Evolutionary conservation across 2,888 invertebrate genomes (phyloP), one percentile per base, ranked within the genome.

Genomic region (Acronicta leporina): DNA sequence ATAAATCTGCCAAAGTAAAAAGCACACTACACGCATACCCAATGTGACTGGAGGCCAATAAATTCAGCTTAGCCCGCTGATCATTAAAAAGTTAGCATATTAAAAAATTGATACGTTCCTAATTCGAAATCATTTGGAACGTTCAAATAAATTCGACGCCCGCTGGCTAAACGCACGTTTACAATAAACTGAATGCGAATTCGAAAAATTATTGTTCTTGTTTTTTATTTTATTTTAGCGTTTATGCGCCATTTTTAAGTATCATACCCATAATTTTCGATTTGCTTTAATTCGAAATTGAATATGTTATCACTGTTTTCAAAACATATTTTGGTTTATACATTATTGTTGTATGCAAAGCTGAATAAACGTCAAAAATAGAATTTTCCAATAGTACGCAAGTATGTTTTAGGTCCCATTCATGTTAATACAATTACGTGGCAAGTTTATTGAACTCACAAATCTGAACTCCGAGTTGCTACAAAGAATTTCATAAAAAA

Each of bases 101-200:
- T 55, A 75, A 76, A 81, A 88, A 87, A 88, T 82, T 87, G 83
- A 88, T 89, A 86, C 83, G 87, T 89, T 83, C 83, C 77, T 85
- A 87, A 86, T 86, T 85, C 77, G 80, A 85, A 88, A 87, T 83
- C 83, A 80, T 82, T 87, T 87, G 82, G 68, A 83, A 76, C 77
- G 75, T 78, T 77, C 76, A 79, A 83, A 82, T 80, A 81, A 83
- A 80, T 81, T 78, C 80, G 66, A 76, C 74, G 67, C 77, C 77
- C 77, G 79, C 79, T 76, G 79, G 77, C 77, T 72, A 77, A 79
- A 75, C 45, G 69, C 61, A 71, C 63, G 63, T 78, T n/a, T 83
- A 81, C 79, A 79, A 82, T 87, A 87, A 87, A 85, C 81, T 84
- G 82, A 84, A 83, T 78, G 83, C 81, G 77, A 84, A 83, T 82